Evolutionary conservation across 2,888 invertebrate species (phyloP).

Genomic region (Catotricha subobsoleta): DNA sequence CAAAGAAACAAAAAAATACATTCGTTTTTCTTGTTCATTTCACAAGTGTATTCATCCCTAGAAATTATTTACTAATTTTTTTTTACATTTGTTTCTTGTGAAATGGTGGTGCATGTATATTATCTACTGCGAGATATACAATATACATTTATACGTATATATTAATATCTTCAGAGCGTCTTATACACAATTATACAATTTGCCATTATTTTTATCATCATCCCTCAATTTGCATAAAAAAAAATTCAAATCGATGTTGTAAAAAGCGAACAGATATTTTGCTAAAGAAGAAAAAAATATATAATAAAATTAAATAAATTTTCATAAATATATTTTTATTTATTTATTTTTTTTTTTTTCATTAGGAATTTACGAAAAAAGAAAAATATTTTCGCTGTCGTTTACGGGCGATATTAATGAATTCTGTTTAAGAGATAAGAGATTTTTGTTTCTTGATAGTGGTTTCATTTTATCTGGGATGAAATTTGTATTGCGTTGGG

Average conservation of each 20-base stretch:
- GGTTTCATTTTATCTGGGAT: no score
- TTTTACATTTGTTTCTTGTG: no score
- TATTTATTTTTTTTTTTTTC: slow-evolving; percentile 2
- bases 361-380: no score
- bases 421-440: slow-evolving; percentile 1
- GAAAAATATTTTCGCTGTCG: slow-evolving; percentile 3
- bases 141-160: not conserved
- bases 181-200: slow-evolving; percentile 6
- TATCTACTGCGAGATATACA: no score
- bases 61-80: no score
- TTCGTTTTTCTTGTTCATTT: not conserved
- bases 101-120: no score
- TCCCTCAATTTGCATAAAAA: slow-evolving; percentile 10
- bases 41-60: not conserved
- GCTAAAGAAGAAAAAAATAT: not conserved
- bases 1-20: no score
- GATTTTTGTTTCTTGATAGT: slow-evolving; percentile 4
- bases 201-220: slow-evolving; percentile 5
- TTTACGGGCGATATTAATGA: slow-evolving; percentile 5
- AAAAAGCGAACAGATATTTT: not conserved
- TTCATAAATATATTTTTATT: slow-evolving; percentile 5
- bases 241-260: slow-evolving; percentile 9
- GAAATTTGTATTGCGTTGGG: no score
- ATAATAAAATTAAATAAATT: slow-evolving; percentile 2
- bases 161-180: not conserved